Percentiles rank a stretch among this genome's conserved stretches.
These are phyloP conservation scores for Darevskia nairensis DNA, from an alignment of 2,797 vertebrate genomes.

Conservation along the genomic window DNA sequence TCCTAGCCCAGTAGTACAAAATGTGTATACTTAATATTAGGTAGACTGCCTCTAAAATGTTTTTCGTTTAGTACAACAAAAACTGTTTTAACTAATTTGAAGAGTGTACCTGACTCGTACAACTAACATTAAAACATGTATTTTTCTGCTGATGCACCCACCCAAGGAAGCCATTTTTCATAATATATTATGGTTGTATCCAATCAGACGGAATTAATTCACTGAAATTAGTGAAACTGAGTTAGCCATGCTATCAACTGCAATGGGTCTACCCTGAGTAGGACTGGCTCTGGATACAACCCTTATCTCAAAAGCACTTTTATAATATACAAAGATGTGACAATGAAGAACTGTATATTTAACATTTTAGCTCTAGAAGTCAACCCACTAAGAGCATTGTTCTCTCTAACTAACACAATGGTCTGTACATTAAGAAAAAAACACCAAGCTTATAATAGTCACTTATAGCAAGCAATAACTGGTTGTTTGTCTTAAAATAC, in stretches of 20 bases:
- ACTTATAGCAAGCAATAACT: neutral
- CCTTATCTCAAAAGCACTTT: too few relatives aligned
- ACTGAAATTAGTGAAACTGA: too few relatives aligned
- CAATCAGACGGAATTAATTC: neutral
- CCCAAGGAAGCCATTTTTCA: neutral
- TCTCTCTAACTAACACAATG: neutral
- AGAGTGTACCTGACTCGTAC: neutral
- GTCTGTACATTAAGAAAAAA: neutral
- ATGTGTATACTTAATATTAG: neutral
- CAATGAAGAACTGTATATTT: neutral
- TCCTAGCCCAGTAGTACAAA: neutral
- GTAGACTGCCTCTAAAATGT: neutral
- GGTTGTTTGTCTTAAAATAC: neutral
- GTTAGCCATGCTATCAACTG: too few relatives aligned
- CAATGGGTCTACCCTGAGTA: too few relatives aligned
- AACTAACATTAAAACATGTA: neutral
- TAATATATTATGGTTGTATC: neutral
- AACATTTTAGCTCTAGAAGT: neutral
- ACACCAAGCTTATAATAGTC: neutral
- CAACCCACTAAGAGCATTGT: too few relatives aligned
- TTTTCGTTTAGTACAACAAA: neutral
- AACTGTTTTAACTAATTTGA: neutral
- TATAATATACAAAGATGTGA: too few relatives aligned
- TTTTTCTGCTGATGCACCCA: neutral
- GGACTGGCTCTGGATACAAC: too few relatives aligned